phyloP scores from a whole-genome alignment of 2,113 vertebrate species.

The Siniperca knerii region DNA sequence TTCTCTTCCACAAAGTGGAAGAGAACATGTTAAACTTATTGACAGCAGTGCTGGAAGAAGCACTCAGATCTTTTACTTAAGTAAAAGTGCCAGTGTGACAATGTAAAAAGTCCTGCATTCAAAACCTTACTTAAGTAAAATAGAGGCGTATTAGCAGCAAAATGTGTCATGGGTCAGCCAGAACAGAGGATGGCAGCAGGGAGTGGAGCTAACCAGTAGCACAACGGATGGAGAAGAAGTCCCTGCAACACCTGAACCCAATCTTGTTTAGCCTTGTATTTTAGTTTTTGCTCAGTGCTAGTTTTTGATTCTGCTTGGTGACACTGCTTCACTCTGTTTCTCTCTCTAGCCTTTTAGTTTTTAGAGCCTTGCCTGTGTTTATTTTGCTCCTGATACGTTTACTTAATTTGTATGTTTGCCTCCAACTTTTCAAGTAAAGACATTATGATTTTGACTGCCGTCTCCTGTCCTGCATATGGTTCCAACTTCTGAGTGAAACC shows the following conservation, averaged over 20 bases:
- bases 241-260: background rate
- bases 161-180: background rate
- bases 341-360: background rate
- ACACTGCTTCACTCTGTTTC: background rate
- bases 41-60: background rate
- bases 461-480: background rate
- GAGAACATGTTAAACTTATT: background rate
- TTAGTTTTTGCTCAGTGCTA: background rate
- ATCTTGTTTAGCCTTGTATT: background rate
- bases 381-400: background rate
- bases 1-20: background rate
- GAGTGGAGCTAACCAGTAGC: background rate
- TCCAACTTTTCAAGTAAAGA: background rate
- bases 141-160: background rate
- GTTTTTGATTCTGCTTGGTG: background rate
- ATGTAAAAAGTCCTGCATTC: background rate
- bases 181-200: background rate
- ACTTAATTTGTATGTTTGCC: background rate
- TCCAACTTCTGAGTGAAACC: background rate
- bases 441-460: background rate
- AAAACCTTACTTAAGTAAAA: background rate
- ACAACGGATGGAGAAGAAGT: background rate
- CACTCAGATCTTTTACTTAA: background rate
- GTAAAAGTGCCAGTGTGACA: background rate
- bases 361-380: background rate